A percentile compares a stretch with the other conserved stretches of the same genome.
Evolutionary conservation across 2,888 invertebrate species (phyloP).

Genomic region (Muschampia staudingeri): DNA sequence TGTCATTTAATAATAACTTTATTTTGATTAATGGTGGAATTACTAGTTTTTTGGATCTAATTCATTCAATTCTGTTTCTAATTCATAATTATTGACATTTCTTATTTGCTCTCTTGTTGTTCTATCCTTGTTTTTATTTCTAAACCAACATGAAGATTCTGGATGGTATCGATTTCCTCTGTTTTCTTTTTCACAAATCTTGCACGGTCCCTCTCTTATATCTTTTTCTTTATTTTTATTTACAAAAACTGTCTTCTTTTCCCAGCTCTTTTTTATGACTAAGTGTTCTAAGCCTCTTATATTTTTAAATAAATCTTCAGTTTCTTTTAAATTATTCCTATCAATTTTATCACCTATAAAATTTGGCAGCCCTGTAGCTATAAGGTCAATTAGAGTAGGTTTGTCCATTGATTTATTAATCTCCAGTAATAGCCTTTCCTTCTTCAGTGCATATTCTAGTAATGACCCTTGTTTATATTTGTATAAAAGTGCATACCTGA

Average conservation of each 20-base stretch:
- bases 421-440: slow-evolving; percentile 46
- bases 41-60: slow-evolving; percentile 14
- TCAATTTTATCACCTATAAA: slow-evolving; percentile 45
- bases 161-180: not conserved
- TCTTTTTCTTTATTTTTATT: slow-evolving; percentile 5
- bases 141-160: slow-evolving; percentile 4
- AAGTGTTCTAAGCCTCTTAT: slow-evolving; percentile 39
- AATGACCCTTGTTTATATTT: slow-evolving; percentile 43
- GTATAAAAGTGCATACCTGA: slow-evolving; percentile 28
- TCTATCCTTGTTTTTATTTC: not conserved
- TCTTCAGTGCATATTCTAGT: slow-evolving; percentile 44
- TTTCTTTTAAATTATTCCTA: slow-evolving; percentile 26
- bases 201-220: not conserved
- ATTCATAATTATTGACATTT: slow-evolving; percentile 15
- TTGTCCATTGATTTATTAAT: slow-evolving; percentile 46
- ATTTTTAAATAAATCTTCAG: slow-evolving; percentile 40
- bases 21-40: slow-evolving; percentile 17
- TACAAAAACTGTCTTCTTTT: not conserved
- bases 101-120: not conserved
- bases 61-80: slow-evolving; percentile 11
- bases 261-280: not conserved
- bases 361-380: slow-evolving; percentile 40
- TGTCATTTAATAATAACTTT: slow-evolving; percentile 27
- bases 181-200: slow-evolving; percentile 10
- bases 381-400: slow-evolving; percentile 30